A percentile compares a stretch with the other conserved stretches of the same genome.
phyloP scores from a whole-genome alignment of 2,888 invertebrate genomes.

The Neoscelio sp. region DNA sequence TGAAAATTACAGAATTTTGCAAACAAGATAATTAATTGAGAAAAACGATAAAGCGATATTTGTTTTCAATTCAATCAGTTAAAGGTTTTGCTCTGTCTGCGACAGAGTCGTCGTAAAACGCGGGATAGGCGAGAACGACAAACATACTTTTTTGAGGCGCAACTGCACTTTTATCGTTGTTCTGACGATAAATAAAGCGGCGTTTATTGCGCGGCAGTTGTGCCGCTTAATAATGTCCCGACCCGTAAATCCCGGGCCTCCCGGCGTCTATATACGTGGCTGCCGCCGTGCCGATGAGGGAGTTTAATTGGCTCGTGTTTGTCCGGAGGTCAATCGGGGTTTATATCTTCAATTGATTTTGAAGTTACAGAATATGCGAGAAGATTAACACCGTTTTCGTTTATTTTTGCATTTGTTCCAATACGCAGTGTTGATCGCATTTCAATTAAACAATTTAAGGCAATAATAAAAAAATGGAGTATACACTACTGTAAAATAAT shows the following conservation, averaged over 20 bases:
- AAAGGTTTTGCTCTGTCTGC: constrained; percentile 26
- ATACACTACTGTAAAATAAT: no score
- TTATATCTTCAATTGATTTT: constrained; percentile 63
- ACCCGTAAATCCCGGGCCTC: constrained; percentile 57
- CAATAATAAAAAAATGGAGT: neutral
- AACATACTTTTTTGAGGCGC: constrained; percentile 54
- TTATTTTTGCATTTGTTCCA: constrained; percentile 20
- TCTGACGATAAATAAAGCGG: constrained; percentile 63
- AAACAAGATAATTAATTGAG: constrained; percentile 12
- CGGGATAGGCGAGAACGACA: constrained; percentile 44
- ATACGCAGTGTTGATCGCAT: neutral
- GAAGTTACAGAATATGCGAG: constrained; percentile 46
- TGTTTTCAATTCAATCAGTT: constrained; percentile 51
- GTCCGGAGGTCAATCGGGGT: constrained; percentile 61
- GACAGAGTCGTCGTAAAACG: constrained; percentile 49
- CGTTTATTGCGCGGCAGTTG: constrained; percentile 67
- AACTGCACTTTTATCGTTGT: constrained; percentile 63
- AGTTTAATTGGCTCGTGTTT: constrained; percentile 64
- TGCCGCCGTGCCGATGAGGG: constrained; percentile 49
- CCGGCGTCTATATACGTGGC: constrained; percentile 35
- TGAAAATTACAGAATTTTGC: no score
- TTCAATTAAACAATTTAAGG: neutral
- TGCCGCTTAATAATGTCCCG: constrained; percentile 63
- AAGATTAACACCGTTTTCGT: constrained; percentile 46
- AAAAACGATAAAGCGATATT: constrained; percentile 40